Evolutionary conservation across 35 echinoderm and acorn worm genomes (phyloP).

Genomic region (Apostichopus parvimensis): DNA sequence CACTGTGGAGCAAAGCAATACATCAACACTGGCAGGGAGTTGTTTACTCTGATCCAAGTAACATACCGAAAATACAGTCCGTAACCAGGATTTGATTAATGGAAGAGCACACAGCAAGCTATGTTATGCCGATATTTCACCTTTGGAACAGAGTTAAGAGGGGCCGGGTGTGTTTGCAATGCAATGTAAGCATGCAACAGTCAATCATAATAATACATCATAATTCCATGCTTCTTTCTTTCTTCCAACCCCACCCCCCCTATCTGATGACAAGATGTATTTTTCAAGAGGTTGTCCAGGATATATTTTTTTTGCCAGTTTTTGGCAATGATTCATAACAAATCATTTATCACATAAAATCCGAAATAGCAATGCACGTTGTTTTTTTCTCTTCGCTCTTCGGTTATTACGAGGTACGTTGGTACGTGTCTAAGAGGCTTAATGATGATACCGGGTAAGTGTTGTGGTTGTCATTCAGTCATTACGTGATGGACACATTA

Average conservation of each 20-base stretch:
- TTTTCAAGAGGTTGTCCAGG: not conserved
- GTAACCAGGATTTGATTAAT: slow-evolving; percentile 18
- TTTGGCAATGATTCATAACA: not conserved
- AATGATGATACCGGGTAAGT: too few species aligned
- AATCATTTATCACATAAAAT: not conserved
- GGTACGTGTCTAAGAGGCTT: too few species aligned
- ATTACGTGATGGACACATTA: too few species aligned
- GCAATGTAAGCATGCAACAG: not conserved
- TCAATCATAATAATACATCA: slow-evolving; percentile 1
- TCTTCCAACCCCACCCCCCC: not conserved
- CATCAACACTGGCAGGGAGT: not conserved
- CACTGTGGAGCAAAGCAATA: not conserved
- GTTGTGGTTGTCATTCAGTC: too few species aligned
- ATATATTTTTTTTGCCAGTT: not conserved
- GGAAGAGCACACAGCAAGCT: not conserved
- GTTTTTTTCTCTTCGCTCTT: too few species aligned
- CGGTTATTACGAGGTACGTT: too few species aligned
- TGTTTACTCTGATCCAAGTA: not conserved
- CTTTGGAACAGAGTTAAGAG: not conserved
- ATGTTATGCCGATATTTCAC: not conserved
- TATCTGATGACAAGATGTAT: not conserved
- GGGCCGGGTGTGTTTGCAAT: not conserved
- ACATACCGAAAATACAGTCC: not conserved
- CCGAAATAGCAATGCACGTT: not conserved
- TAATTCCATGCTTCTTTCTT: not conserved